A percentile compares a stretch with the other conserved stretches of the same genome.
These are phyloP conservation scores for Tyrophagus putrescentiae DNA, from an alignment of 1,140 invertebrate species.

Conservation along the genomic window DNA sequence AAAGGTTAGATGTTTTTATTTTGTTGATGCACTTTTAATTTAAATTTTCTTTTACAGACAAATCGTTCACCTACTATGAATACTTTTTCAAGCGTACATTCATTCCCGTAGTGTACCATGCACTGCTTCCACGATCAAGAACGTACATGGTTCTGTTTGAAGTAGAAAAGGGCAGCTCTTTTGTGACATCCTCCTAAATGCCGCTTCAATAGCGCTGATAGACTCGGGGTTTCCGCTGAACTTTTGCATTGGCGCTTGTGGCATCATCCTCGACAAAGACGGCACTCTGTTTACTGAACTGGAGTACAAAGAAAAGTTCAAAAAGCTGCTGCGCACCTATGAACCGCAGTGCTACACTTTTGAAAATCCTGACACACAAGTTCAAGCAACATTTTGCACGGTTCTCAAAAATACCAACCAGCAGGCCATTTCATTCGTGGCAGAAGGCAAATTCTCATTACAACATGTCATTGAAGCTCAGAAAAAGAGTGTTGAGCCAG, in stretches of 20 bases:
- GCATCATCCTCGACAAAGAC: slow-evolving; percentile 2
- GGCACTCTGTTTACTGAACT: neutral
- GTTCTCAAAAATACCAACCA: neutral
- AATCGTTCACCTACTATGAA: slow-evolving; percentile 56
- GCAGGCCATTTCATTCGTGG: neutral
- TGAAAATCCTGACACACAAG: neutral
- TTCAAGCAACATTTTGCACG: slow-evolving; percentile 1
- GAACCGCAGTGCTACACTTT: neutral
- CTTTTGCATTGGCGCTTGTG: slow-evolving; percentile 15
- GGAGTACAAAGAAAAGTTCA: slow-evolving; percentile 4
- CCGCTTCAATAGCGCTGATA: slow-evolving; percentile 6
- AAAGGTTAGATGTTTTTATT: slow-evolving; percentile 11
- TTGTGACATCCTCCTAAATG: slow-evolving; percentile 34
- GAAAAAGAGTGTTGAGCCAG: neutral
- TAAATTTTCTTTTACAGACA: slow-evolving; percentile 36
- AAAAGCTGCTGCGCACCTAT: neutral
- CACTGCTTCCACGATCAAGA: slow-evolving; percentile 56
- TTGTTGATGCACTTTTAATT: neutral
- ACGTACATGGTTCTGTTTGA: slow-evolving; percentile 68
- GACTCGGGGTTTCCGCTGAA: slow-evolving; percentile 21
- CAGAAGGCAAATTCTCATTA: slow-evolving; percentile 10
- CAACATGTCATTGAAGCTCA: slow-evolving; percentile 12
- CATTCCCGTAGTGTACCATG: slow-evolving; percentile 50
- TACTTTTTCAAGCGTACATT: slow-evolving; percentile 55
- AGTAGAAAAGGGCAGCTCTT: slow-evolving; percentile 64